A percentile compares a stretch with the other conserved stretches of the same genome.
Conservation (phyloP, 2,888 invertebrate genomes). For the Pheosia gnoma region DNA sequence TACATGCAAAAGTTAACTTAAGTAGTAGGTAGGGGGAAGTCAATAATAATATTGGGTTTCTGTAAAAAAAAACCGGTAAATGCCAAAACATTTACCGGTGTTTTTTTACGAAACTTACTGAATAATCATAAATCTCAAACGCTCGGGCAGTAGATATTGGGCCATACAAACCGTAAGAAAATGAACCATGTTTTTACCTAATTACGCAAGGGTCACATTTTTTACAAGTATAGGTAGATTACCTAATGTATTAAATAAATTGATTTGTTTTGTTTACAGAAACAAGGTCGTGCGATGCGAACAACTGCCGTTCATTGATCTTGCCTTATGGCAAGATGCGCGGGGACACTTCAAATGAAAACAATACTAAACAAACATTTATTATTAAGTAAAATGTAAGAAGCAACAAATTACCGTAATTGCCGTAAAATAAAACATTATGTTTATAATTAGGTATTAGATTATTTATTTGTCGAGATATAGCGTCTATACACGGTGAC, state of each 20-base stretch:
- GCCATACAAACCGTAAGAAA: too few relatives aligned
- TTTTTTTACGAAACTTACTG: too few relatives aligned
- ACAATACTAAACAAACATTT: slow-evolving; percentile 2
- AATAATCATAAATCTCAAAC: too few relatives aligned
- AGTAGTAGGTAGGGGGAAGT: too few relatives aligned
- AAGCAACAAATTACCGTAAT: neutral
- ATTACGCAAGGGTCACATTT: neutral
- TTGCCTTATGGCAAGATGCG: slow-evolving; percentile 81
- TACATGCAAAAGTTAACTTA: too few relatives aligned
- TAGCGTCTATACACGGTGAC: neutral
- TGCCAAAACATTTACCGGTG: too few relatives aligned
- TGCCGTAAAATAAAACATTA: neutral
- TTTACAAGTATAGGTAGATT: neutral
- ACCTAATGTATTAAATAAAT: neutral
- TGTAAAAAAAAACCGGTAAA: too few relatives aligned
- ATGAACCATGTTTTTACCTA: too few relatives aligned
- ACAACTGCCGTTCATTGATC: slow-evolving; percentile 73
- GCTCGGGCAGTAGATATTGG: too few relatives aligned
- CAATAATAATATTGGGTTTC: too few relatives aligned
- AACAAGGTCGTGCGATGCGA: slow-evolving; percentile 82
- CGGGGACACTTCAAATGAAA: slow-evolving; percentile 36
- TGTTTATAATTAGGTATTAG: neutral
- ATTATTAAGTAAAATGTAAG: neutral
- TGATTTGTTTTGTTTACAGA: slow-evolving; percentile 56
- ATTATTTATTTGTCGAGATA: slow-evolving; percentile 1